Evolutionary conservation across 1,140 invertebrate genomes (phyloP).

Genomic region (Gonioctena quinquepunctata): DNA sequence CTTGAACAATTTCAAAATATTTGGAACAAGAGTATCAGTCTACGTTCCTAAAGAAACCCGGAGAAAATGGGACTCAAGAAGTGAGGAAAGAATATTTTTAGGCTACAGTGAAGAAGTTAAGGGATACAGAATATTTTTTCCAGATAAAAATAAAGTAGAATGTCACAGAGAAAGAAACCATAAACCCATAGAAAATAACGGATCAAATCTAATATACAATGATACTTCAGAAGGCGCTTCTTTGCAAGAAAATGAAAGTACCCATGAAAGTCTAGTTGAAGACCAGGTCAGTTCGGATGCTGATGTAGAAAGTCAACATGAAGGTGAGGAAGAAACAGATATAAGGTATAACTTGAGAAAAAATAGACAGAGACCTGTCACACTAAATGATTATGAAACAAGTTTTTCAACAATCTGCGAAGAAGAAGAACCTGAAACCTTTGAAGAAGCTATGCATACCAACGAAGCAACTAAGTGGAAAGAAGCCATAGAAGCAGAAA

Average conservation of each 20-base stretch:
- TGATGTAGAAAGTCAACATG: no score
- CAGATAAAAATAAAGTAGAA: constrained; percentile 22
- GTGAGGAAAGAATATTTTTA: constrained; percentile 48
- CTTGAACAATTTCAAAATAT: constrained; percentile 44
- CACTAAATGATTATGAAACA: constrained; percentile 16
- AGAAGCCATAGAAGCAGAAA: constrained; percentile 23
- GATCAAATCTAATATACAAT: no score
- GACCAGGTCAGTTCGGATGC: no score
- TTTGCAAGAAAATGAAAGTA: no score
- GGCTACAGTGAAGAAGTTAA: constrained; percentile 47
- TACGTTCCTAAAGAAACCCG: constrained; percentile 53
- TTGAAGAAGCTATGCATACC: constrained; percentile 4
- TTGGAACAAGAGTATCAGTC: constrained; percentile 50
- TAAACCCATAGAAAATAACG: no score
- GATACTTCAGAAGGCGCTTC: no score
- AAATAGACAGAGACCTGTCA: no score
- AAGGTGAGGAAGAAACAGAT: no score
- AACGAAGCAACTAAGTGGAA: constrained; percentile 13
- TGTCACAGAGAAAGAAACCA: no score
- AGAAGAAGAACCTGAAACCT: constrained; percentile 8
- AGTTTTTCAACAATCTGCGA: neutral
- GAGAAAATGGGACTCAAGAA: constrained; percentile 51
- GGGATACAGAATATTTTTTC: constrained; percentile 15
- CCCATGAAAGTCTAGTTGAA: no score
- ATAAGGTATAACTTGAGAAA: no score